Evolutionary conservation across 2,113 vertebrate genomes (phyloP), one percentile per base, ranked within the genome.

Genomic region (Puffinus mauretanicus): DNA sequence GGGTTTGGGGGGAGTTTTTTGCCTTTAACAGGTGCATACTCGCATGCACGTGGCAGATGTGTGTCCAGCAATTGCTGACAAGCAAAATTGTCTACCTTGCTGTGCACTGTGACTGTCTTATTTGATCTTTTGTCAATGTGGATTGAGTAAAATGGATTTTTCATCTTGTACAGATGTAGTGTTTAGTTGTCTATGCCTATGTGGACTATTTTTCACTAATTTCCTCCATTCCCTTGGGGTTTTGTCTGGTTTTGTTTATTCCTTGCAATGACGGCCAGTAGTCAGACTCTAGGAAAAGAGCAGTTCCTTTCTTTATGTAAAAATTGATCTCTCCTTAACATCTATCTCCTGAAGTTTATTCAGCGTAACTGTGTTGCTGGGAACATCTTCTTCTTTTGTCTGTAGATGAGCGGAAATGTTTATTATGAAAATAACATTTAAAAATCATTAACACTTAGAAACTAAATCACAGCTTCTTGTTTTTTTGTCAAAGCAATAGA

Each of bases 141-240:
- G 36, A 27, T 87, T 85, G 84, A 89, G 51, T 79, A 62, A 95
- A 95, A 93, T 88, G 78, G 86, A 89, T 89, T 95, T 95, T 89
- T 93, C 67, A 76, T 95, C 84, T 82, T 51, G 47, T 65, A 30
- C 22, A 66, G 49, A 61, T 60, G 51, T 12, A 66, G 3, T 73
- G 54, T 89, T 89, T 49, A 82, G 73, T 75, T 89, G 20, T 77
- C 62, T 95, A 40, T 93, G 87, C 87, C 40, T 36, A 38, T 38
- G 44, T 88, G 66, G 38, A 93, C 79, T 88, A 11, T 71, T 95
- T 91, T 76, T 91, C 70, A 80, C 84, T 66, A 18, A 77, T 95
- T 91, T 85, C 62, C n/a, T 93, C 46, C 42, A 21, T 88, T 93
- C 93, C 67, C 70, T 49, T 47, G 86, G 79, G 93, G 34, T 80